Evolutionary conservation across 2,113 vertebrate species (phyloP).

Genomic region (Pluvianellus socialis): DNA sequence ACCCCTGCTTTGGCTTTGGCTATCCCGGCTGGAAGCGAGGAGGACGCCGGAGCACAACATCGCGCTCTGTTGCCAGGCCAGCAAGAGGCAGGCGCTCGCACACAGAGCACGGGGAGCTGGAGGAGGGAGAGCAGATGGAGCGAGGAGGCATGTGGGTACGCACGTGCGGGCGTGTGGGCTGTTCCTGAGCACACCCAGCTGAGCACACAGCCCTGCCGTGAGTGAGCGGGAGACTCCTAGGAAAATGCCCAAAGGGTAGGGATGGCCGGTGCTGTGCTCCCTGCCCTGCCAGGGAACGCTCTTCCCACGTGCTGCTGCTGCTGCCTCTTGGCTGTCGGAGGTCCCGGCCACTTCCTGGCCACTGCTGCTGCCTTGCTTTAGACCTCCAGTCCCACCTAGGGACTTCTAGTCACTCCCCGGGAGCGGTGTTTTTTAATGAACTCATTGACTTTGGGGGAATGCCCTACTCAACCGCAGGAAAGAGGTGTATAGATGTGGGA

Average conservation of each 20-base stretch:
- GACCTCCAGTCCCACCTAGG: background rate
- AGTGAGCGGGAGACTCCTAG: background rate
- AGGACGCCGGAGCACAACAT: background rate
- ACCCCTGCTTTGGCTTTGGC: background rate
- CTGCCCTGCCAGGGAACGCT: background rate
- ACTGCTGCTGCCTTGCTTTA: background rate
- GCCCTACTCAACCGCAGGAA: background rate
- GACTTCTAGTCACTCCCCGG: rapidly evolving
- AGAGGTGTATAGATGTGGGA: background rate
- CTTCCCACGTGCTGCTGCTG: background rate
- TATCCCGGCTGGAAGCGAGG: background rate
- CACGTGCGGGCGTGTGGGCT: background rate
- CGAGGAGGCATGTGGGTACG: background rate
- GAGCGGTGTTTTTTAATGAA: background rate
- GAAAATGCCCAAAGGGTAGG: background rate
- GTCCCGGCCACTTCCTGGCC: background rate
- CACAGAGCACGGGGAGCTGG: background rate
- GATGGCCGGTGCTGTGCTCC: background rate
- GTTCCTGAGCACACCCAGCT: background rate
- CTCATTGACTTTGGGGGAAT: rapidly evolving
- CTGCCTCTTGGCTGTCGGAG: background rate
- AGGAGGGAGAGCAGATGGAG: background rate
- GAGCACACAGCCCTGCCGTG: background rate
- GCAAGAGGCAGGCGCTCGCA: background rate
- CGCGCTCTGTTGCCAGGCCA: background rate